phyloP scores from a whole-genome alignment of 2,113 vertebrate species.

The Misgurnus anguillicaudatus region DNA sequence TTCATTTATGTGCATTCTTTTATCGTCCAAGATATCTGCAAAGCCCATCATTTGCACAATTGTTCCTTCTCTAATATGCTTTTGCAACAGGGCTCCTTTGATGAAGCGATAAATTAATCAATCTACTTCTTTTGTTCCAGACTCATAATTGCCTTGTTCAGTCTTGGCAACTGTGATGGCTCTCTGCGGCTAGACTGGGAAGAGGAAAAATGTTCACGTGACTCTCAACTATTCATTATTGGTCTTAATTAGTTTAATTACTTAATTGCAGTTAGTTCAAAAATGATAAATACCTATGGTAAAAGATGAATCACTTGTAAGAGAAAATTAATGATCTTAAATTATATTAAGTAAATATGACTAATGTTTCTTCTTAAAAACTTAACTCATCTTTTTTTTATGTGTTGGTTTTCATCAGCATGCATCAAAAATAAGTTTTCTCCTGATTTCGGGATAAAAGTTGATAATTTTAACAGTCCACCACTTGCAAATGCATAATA shows the following conservation, averaged over 20 bases:
- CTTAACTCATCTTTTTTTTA: background rate
- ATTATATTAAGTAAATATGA: background rate
- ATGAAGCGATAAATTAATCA: conserved; percentile 63
- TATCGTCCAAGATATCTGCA: conserved; percentile 52
- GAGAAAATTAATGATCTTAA: conserved; percentile 31
- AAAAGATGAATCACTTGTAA: conserved; percentile 59
- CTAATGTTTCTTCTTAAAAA: background rate
- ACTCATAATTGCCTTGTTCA: conserved; percentile 52
- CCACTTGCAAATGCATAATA: background rate
- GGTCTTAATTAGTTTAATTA: conserved; percentile 57
- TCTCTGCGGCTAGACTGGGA: conserved; percentile 56
- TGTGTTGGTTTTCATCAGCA: background rate
- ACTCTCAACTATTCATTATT: conserved; percentile 57
- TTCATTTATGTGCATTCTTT: conserved; percentile 54
- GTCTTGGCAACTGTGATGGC: conserved; percentile 54
- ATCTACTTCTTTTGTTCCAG: conserved; percentile 65
- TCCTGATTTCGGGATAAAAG: background rate
- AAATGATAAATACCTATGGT: conserved; percentile 64
- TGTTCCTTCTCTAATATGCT: conserved; percentile 63
- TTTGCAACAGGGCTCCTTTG: conserved; percentile 21
- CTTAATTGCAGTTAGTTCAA: conserved; percentile 67
- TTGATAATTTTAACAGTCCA: background rate
- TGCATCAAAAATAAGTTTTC: background rate
- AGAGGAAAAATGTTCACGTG: conserved; percentile 60
- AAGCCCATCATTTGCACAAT: conserved; percentile 56